Evolutionary conservation across 2,797 vertebrate species (phyloP), one percentile per base, ranked within the genome.

Genomic region (Amblyopsis hoosieri): DNA sequence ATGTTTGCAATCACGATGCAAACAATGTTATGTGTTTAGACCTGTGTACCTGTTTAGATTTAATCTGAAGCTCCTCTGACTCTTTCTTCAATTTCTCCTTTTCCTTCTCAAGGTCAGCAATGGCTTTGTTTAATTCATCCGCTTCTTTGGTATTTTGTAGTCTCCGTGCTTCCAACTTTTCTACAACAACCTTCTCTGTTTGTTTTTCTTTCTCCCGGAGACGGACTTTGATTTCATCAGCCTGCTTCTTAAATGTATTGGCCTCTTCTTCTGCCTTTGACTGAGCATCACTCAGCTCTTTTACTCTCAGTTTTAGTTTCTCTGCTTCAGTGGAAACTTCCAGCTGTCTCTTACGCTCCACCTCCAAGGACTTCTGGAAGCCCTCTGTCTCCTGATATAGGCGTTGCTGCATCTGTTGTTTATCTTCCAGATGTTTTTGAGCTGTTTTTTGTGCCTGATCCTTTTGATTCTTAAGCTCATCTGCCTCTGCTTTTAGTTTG

Each of bases 401-500:
- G 53, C 91, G 94, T 83, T 95, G 92, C 51, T 94, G 94, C 90
- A 99, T 97, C 81, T 95, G 92, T 17, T 96, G 90, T 82, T 98
- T 98, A 89, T 97, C 97, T 74, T 98, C 93, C 12, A 94, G 92
- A 1, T 97, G 92, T 75, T 93, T 92, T 68, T 96, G 92, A 0
- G 97, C 96, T 0, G 95, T 93, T 45, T 98, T 94, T 69, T 98
- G 95, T 0, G 97, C 98, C 45, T 95, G 80, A 17, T 96, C 91
- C 79, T 98, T 99, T 84, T 96, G 95, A 82, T 94, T 96, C 83
- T 96, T 96, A 55, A 99, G 94, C 85, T 96, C 69, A 76, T 96
- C 94, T 0, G 98, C 97, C 81, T 99, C 93, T 0, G 95, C 95
- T 78, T 93, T 95, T 50, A 99, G 92, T 66, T 92, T 92, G 0